Conservation (phyloP, 2,888 invertebrate species). For the Falcaria lacertinaria region DNA sequence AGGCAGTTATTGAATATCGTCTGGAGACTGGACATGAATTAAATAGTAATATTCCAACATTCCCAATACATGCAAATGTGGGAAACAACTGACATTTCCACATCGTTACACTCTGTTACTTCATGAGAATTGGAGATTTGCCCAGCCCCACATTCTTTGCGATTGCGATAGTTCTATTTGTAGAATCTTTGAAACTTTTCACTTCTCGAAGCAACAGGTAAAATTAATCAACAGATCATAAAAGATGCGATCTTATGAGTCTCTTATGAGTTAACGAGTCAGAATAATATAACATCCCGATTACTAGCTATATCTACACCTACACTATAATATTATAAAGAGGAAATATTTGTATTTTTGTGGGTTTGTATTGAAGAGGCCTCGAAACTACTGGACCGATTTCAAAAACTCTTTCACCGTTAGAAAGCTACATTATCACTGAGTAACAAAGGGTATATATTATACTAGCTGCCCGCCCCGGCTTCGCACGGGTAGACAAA, state of each 20-base stretch:
- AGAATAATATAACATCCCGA: too few relatives aligned
- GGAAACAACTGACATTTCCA: slow-evolving; percentile 42
- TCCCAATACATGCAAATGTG: slow-evolving; percentile 21
- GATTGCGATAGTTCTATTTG: slow-evolving; percentile 7
- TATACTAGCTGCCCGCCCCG: too few relatives aligned
- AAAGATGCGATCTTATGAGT: neutral
- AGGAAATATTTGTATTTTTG: too few relatives aligned
- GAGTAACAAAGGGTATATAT: too few relatives aligned
- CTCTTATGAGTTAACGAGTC: too few relatives aligned
- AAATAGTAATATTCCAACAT: neutral
- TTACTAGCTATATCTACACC: too few relatives aligned
- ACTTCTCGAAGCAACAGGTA: neutral
- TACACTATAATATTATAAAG: too few relatives aligned
- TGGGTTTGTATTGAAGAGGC: too few relatives aligned
- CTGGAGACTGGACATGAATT: neutral
- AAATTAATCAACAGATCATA: neutral
- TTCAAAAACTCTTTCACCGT: too few relatives aligned
- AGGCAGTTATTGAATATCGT: neutral
- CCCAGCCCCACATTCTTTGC: slow-evolving; percentile 18
- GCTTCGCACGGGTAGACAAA: too few relatives aligned
- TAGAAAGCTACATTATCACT: too few relatives aligned
- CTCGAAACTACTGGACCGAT: too few relatives aligned
- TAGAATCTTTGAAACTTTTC: neutral
- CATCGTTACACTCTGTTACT: slow-evolving; percentile 32
- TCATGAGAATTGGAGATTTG: slow-evolving; percentile 16